These are phyloP conservation scores for Paratilapia polleni DNA, from an alignment of 2,113 vertebrate genomes.

Conservation along the genomic window DNA sequence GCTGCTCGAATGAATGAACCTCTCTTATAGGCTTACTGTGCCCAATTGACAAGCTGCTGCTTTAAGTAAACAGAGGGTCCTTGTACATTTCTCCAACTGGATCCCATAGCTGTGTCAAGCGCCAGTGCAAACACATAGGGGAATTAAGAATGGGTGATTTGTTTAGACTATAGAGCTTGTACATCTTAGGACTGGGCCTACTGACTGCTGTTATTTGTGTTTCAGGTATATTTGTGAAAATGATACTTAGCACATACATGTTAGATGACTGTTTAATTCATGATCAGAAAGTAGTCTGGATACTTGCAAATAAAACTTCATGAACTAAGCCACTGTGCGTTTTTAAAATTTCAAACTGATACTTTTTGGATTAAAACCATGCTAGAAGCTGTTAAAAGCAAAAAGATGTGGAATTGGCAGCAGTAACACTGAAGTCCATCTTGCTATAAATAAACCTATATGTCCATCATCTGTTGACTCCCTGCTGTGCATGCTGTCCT, in stretches of 20 bases:
- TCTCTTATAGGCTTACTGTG: conserved; percentile 86
- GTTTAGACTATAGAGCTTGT: conserved; percentile 30
- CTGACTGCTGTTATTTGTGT: conserved; percentile 25
- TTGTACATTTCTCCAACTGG: conserved; percentile 86
- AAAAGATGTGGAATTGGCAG: background rate
- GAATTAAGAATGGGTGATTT: conserved; percentile 79
- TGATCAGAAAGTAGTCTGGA: background rate
- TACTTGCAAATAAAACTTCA: background rate
- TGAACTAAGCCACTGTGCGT: background rate
- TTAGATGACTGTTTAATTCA: background rate
- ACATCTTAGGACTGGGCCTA: background rate
- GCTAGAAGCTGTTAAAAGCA: background rate
- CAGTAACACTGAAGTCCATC: background rate
- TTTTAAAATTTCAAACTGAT: background rate
- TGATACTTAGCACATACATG: conserved; percentile 27
- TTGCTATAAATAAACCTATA: conserved; percentile 33
- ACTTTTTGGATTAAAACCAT: background rate
- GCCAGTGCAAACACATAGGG: conserved; percentile 83
- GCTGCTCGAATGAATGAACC: conserved; percentile 85
- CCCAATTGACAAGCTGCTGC: conserved; percentile 88
- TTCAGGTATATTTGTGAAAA: conserved; percentile 46
- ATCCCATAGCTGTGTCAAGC: conserved; percentile 84
- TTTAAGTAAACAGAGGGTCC: conserved; percentile 88
- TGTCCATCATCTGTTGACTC: conserved; percentile 38
- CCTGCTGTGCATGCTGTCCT: conserved; percentile 31